A percentile compares a stretch with the other conserved stretches of the same genome.
Conservation (phyloP, 2,797 vertebrate genomes). For the Hydrolagus colliei region DNA sequence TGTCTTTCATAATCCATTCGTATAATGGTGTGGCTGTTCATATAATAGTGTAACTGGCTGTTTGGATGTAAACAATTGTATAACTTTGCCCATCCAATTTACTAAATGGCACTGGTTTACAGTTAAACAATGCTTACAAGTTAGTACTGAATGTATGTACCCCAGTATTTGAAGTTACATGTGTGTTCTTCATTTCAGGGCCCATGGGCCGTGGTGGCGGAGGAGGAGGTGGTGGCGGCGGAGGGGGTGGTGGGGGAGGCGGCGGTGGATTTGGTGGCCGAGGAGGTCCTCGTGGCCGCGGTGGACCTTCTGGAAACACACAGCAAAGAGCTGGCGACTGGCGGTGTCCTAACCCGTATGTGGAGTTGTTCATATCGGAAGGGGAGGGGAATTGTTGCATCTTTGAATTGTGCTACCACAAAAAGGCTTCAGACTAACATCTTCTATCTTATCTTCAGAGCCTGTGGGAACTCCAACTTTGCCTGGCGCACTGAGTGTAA, state of each 20-base stretch:
- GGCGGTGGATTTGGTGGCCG: slow-evolving; percentile 51
- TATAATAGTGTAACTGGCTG: neutral
- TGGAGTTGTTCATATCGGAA: slow-evolving; percentile 33
- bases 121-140: neutral
- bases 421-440: neutral
- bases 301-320: slow-evolving; percentile 81
- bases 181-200: slow-evolving; percentile 45
- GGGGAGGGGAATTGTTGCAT: neutral
- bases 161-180: neutral
- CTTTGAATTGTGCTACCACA: neutral
- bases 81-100: neutral
- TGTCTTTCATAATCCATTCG: too few relatives aligned
- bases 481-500: slow-evolving; percentile 97
- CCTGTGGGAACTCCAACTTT: slow-evolving; percentile 96
- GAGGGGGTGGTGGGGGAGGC: slow-evolving; percentile 76
- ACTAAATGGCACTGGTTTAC: neutral
- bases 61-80: neutral
- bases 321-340: slow-evolving; percentile 94
- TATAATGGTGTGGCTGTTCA: too few relatives aligned
- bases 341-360: slow-evolving; percentile 96
- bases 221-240: slow-evolving; percentile 77
- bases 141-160: neutral
- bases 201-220: slow-evolving; percentile 89
- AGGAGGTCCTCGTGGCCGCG: slow-evolving; percentile 50
- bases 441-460: slow-evolving; percentile 44